A percentile compares a stretch with the other conserved stretches of the same genome.
These are phyloP conservation scores for Acleris sparsana DNA, from an alignment of 2,888 invertebrate species.

Conservation along the genomic window DNA sequence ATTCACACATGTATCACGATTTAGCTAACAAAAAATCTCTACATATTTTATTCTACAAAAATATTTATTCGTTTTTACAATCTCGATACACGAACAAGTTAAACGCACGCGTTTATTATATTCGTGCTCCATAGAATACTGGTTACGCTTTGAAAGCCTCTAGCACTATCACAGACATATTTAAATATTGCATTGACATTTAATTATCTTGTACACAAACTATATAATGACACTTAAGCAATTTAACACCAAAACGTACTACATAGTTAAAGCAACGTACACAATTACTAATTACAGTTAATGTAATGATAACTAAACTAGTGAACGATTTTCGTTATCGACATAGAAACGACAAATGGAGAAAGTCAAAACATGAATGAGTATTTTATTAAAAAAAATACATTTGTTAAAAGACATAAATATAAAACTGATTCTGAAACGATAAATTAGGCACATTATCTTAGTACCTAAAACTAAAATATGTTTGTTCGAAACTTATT, in stretches of 20 bases:
- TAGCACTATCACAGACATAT: slow-evolving; percentile 75
- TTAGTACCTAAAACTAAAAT: no score
- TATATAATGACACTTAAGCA: slow-evolving; percentile 19
- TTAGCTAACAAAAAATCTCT: no score
- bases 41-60: slow-evolving; percentile 50
- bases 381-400: no score
- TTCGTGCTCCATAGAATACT: slow-evolving; percentile 71
- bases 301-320: no score
- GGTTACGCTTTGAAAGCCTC: slow-evolving; percentile 71
- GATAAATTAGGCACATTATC: neutral
- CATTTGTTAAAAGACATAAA: no score
- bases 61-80: slow-evolving; percentile 53
- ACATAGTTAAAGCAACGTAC: slow-evolving; percentile 11
- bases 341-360: no score
- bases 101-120: slow-evolving; percentile 48
- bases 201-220: neutral
- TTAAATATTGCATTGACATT: slow-evolving; percentile 34
- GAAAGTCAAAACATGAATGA: no score
- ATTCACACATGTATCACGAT: no score
- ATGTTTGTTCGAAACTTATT: no score
- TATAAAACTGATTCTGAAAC: neutral
- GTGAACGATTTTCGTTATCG: no score
- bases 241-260: slow-evolving; percentile 15
- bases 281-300: neutral
- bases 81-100: slow-evolving; percentile 50